These are phyloP conservation scores for Emberiza fucata DNA, from an alignment of 2,113 vertebrate species.

Conservation along the genomic window DNA sequence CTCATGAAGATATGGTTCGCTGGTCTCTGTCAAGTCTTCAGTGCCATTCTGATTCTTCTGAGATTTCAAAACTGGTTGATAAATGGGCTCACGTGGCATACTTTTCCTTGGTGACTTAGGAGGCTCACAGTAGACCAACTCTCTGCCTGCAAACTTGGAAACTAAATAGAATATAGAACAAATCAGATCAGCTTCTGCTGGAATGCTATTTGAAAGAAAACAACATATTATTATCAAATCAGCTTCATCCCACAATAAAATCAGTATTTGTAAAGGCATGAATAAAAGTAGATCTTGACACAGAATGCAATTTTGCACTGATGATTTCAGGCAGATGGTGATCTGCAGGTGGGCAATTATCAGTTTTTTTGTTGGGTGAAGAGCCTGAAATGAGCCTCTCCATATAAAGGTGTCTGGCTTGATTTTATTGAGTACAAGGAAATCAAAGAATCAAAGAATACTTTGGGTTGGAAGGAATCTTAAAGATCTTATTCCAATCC, in stretches of 20 bases:
- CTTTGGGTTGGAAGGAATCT: neutral
- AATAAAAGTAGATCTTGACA: neutral
- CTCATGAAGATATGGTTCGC: slow-evolving; percentile 33
- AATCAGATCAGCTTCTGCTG: neutral
- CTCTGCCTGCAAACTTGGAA: slow-evolving; percentile 73
- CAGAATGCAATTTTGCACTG: neutral
- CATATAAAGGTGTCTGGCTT: neutral
- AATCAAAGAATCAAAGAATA: neutral
- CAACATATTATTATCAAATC: neutral
- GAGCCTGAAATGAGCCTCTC: neutral
- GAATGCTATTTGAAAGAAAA: neutral
- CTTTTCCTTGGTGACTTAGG: slow-evolving; percentile 64
- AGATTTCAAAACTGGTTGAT: slow-evolving; percentile 63
- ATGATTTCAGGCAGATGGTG: neutral
- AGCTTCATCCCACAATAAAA: neutral
- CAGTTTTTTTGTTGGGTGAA: neutral
- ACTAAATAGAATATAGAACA: slow-evolving; percentile 59
- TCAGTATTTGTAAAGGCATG: neutral
- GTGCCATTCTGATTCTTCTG: slow-evolving; percentile 49
- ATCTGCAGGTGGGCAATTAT: neutral
- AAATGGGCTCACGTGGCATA: slow-evolving; percentile 41
- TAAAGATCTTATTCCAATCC: neutral
- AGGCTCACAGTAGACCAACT: slow-evolving; percentile 62
- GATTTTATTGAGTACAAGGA: neutral
- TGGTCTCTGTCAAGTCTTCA: slow-evolving; percentile 37